Conservation (phyloP, 2,113 vertebrate species). For the Catagonus wagneri region DNA sequence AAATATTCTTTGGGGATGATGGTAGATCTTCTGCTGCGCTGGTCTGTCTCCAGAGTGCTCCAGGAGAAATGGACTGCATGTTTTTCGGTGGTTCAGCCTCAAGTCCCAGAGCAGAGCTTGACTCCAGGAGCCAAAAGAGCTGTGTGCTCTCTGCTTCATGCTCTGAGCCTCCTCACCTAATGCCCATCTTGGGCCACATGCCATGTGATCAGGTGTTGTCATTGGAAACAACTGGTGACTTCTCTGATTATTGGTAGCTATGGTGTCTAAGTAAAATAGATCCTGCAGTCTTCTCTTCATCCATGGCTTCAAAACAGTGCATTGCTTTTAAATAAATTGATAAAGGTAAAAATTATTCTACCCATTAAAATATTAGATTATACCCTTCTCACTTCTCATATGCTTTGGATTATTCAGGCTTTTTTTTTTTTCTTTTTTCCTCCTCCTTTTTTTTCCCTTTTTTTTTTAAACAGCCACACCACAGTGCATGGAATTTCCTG, state of each 20-base stretch:
- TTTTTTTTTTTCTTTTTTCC: not conserved
- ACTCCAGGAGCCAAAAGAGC: fast-evolving
- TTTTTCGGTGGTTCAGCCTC: not conserved
- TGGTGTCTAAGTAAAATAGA: not conserved
- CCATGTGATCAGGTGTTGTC: not conserved
- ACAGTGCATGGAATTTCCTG: too few relatives aligned
- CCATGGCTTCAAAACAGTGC: not conserved
- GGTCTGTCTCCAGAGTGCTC: not conserved
- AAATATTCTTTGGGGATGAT: not conserved
- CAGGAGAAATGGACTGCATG: not conserved
- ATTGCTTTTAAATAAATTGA: not conserved
- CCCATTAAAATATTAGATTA: not conserved
- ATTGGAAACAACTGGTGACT: not conserved
- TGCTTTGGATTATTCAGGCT: not conserved
- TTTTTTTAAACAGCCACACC: too few relatives aligned
- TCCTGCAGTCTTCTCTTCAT: not conserved
- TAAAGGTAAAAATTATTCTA: not conserved
- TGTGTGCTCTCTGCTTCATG: fast-evolving
- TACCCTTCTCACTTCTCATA: not conserved
- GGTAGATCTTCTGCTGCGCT: not conserved
- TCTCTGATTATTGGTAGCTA: not conserved
- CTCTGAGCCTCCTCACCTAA: not conserved
- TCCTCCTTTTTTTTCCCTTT: not conserved
- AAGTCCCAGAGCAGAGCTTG: not conserved
- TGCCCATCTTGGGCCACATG: not conserved